phyloP scores from a whole-genome alignment of 2,888 invertebrate species.

The Drosophila birchii region DNA sequence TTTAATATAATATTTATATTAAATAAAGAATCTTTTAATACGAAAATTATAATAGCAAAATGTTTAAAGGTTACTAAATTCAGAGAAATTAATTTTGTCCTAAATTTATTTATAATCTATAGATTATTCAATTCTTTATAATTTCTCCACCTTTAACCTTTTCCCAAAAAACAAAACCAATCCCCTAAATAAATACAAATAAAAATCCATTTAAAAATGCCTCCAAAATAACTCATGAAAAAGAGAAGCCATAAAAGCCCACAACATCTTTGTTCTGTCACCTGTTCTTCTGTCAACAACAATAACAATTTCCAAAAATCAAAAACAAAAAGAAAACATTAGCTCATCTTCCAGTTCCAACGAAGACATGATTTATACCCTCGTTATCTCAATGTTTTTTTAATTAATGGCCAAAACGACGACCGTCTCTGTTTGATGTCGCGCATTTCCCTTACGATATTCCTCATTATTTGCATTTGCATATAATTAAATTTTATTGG shows the following conservation, averaged over 20 bases:
- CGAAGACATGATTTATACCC: conserved; percentile 18
- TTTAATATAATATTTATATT: too few species aligned
- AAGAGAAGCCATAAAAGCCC: not conserved
- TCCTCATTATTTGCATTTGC: conserved; percentile 31
- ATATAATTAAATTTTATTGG: conserved; percentile 40
- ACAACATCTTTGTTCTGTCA: conserved; percentile 4
- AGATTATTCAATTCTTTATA: not conserved
- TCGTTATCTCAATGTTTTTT: conserved; percentile 28
- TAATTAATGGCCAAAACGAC: conserved; percentile 24
- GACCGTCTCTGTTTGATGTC: conserved; percentile 3
- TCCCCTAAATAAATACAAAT: not conserved
- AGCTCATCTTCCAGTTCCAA: conserved; percentile 20
- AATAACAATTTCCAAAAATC: not conserved
- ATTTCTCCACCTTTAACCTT: not conserved
- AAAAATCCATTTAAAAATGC: not conserved
- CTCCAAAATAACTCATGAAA: not conserved
- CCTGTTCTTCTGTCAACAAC: conserved; percentile 10
- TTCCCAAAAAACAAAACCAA: too few species aligned
- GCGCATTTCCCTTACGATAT: conserved; percentile 22
- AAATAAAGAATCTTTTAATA: too few species aligned
- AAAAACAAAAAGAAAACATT: conserved; percentile 4
- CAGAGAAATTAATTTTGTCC: too few species aligned
- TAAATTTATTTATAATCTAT: too few species aligned
- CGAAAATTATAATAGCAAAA: too few species aligned
- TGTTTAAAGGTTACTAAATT: too few species aligned